Evolutionary conservation across 2,888 invertebrate genomes (phyloP).

Genomic region (Pristionchus maxplancki): DNA sequence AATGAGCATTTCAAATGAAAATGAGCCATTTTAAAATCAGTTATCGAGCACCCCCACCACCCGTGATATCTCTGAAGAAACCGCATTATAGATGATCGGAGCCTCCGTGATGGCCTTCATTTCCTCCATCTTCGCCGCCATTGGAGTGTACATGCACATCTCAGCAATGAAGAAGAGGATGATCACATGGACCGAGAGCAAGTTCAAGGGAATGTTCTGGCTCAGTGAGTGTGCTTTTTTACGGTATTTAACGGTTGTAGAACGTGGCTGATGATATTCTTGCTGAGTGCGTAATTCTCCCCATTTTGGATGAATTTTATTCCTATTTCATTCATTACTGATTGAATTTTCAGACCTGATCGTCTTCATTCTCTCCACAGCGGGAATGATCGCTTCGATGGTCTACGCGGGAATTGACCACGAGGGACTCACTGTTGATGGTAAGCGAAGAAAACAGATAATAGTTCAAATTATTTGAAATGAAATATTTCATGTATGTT

Average conservation of each 20-base stretch:
- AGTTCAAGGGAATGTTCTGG: conserved; percentile 59
- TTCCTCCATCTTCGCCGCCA: conserved; percentile 68
- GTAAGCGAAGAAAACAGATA: conserved; percentile 34
- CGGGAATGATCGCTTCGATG: conserved; percentile 68
- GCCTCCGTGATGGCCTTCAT: conserved; percentile 70
- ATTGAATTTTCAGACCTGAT: conserved; percentile 57
- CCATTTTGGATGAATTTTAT: neutral
- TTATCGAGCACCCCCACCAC: too few relatives aligned
- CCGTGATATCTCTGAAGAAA: too few relatives aligned
- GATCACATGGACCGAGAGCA: conserved; percentile 64
- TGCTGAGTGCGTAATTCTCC: too few relatives aligned
- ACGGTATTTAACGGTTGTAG: too few relatives aligned
- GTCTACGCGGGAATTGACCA: conserved; percentile 67
- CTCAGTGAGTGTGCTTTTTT: conserved; percentile 60
- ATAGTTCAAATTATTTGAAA: neutral
- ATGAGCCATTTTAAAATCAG: too few relatives aligned
- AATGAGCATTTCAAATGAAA: too few relatives aligned
- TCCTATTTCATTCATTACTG: neutral
- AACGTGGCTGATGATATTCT: too few relatives aligned
- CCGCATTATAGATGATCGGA: conserved; percentile 72
- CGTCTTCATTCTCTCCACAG: conserved; percentile 59
- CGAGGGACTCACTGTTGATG: conserved; percentile 64
- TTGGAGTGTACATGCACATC: conserved; percentile 69
- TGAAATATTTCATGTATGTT: neutral
- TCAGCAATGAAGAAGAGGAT: conserved; percentile 70